Evolutionary conservation across 2,888 invertebrate species (phyloP).

Genomic region (Loripinus fragilis): DNA sequence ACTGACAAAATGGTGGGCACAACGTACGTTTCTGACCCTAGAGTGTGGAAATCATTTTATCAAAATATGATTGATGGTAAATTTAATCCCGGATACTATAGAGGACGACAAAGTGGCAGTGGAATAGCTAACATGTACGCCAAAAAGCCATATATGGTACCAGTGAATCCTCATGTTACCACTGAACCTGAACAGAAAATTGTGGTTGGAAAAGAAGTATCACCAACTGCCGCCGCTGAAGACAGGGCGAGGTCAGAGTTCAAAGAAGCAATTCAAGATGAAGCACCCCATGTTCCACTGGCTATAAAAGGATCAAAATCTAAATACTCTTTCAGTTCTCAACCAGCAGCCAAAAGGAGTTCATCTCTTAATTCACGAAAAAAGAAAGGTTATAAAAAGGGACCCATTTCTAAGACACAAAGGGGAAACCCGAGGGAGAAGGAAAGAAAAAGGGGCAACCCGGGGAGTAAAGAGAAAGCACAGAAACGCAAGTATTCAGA

Average conservation of each 20-base stretch:
- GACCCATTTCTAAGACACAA: neutral
- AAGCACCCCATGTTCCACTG: constrained; percentile 26
- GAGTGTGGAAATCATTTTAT: constrained; percentile 1
- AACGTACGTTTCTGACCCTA: neutral
- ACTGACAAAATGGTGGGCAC: constrained; percentile 24
- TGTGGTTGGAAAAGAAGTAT: constrained; percentile 15
- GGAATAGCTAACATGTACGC: constrained; percentile 33
- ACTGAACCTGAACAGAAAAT: neutral
- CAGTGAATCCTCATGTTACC: constrained; percentile 23
- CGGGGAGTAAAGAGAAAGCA: neutral
- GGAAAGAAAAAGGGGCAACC: neutral
- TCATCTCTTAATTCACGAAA: neutral
- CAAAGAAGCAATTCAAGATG: constrained; percentile 29
- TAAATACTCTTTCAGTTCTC: neutral
- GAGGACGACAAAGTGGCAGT: constrained; percentile 28
- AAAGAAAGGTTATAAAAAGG: neutral
- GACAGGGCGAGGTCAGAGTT: constrained; percentile 33
- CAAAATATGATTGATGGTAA: neutral
- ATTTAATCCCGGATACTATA: constrained; percentile 25
- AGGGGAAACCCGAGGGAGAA: neutral
- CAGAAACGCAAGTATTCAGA: neutral
- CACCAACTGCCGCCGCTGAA: constrained; percentile 30
- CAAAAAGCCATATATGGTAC: constrained; percentile 35
- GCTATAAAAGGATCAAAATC: constrained; percentile 16
- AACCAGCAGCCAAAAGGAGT: neutral